phyloP scores from a whole-genome alignment of 2,797 vertebrate species.

The Orestias chungarensis region DNA sequence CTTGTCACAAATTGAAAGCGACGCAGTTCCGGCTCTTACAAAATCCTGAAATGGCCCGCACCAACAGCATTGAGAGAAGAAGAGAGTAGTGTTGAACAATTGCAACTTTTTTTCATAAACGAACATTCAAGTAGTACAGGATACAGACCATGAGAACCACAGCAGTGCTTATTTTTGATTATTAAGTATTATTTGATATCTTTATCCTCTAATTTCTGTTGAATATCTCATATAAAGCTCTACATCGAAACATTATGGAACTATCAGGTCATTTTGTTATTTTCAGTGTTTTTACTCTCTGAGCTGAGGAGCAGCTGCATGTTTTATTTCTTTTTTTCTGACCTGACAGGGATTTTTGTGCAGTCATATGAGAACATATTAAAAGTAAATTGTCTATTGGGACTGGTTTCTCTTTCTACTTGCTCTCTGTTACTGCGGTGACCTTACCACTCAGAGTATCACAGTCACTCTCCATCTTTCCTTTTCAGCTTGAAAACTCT shows the following conservation, averaged over 20 bases:
- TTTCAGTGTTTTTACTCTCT: conserved; percentile 40
- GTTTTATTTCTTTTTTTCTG: conserved; percentile 34
- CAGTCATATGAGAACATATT: conserved; percentile 71
- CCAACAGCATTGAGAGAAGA: conserved; percentile 30
- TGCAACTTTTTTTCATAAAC: conserved; percentile 35
- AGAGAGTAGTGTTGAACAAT: conserved; percentile 40
- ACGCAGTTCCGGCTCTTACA: conserved; percentile 26
- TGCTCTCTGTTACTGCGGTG: conserved; percentile 57
- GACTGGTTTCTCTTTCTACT: conserved; percentile 55
- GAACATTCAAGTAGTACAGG: conserved; percentile 19
- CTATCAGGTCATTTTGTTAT: conserved; percentile 40
- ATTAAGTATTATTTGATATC: conserved; percentile 46
- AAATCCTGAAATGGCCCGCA: conserved; percentile 35
- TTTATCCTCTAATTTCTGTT: conserved; percentile 46
- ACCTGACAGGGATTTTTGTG: conserved; percentile 52
- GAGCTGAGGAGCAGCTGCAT: conserved; percentile 35
- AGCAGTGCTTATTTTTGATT: conserved; percentile 54
- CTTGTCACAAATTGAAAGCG: conserved; percentile 48
- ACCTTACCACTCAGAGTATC: conserved; percentile 65
- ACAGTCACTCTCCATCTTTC: conserved; percentile 45
- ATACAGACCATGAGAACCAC: conserved; percentile 25
- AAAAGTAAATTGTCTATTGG: conserved; percentile 67
- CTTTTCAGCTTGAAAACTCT: conserved; percentile 33
- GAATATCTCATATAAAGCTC: conserved; percentile 32
- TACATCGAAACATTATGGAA: conserved; percentile 56